phyloP scores from a whole-genome alignment of 1,140 invertebrate genomes.

The Pseudomyrmex dendroicus region DNA sequence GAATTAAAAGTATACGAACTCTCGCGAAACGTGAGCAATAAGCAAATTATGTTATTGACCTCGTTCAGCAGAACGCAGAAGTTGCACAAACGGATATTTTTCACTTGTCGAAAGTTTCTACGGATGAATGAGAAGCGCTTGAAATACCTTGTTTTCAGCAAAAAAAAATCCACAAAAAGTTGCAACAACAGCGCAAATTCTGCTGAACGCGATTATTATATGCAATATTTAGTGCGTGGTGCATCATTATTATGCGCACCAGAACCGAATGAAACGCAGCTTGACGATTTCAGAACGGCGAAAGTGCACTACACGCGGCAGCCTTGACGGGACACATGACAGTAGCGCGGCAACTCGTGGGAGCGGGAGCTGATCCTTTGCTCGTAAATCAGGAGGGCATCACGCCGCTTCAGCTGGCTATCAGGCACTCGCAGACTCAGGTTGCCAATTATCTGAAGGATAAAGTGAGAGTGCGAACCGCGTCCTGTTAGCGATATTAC shows the following conservation, averaged over 20 bases:
- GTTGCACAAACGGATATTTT: too few species aligned
- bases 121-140: too few species aligned
- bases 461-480: slow-evolving; percentile 78
- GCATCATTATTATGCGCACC: not conserved
- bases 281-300: slow-evolving; percentile 91
- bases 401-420: slow-evolving; percentile 88
- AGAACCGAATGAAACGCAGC: not conserved
- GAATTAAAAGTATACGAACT: too few species aligned
- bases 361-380: slow-evolving; percentile 89
- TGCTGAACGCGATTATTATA: too few species aligned
- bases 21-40: too few species aligned
- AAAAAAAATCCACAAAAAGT: too few species aligned
- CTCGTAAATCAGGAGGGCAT: slow-evolving; percentile 90
- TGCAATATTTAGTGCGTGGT: too few species aligned
- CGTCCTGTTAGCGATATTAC: slow-evolving; percentile 71
- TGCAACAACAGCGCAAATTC: too few species aligned
- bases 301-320: slow-evolving; percentile 95
- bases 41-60: too few species aligned
- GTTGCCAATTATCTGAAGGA: slow-evolving; percentile 87
- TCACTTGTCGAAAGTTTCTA: too few species aligned
- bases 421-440: slow-evolving; percentile 86
- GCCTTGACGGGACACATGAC: slow-evolving; percentile 94
- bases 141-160: too few species aligned
- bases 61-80: too few species aligned
- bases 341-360: slow-evolving; percentile 91